phyloP scores from a whole-genome alignment of 2,888 invertebrate species.

The Achlya flavicornis region DNA sequence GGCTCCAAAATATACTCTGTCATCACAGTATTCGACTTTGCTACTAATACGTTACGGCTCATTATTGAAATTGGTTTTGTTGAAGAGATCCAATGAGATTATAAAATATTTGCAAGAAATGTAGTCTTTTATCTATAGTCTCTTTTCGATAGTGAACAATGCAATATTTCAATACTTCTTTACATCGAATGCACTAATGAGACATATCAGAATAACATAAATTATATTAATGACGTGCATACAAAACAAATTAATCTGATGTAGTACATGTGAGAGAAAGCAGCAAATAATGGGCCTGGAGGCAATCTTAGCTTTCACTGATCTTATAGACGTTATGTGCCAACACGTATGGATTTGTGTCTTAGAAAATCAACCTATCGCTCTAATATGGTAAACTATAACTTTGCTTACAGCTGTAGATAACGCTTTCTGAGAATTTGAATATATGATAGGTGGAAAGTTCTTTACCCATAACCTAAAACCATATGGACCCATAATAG shows the following conservation, averaged over 20 bases:
- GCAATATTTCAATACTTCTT: conserved; percentile 12
- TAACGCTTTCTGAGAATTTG: not conserved
- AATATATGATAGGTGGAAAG: not conserved
- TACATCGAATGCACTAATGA: not conserved
- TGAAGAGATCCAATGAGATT: too few species aligned
- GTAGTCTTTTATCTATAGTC: too few species aligned
- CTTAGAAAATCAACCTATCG: not conserved
- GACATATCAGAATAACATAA: not conserved
- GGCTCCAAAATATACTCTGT: too few species aligned
- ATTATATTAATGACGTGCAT: not conserved
- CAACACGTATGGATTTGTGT: not conserved
- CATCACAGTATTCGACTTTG: too few species aligned
- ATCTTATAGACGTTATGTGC: not conserved
- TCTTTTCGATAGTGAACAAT: not conserved
- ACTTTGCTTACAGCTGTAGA: not conserved
- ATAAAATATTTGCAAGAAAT: too few species aligned
- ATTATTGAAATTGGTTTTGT: too few species aligned
- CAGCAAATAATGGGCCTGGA: conserved; percentile 1
- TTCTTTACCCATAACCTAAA: too few species aligned
- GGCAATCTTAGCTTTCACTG: conserved; percentile 5
- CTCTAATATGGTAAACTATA: not conserved
- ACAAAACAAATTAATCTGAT: conserved; percentile 9
- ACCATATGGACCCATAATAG: too few species aligned
- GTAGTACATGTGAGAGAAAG: conserved; percentile 12
- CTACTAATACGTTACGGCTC: too few species aligned